Evolutionary conservation across 2,113 vertebrate genomes (phyloP), one percentile per base, ranked within the genome.

Genomic region (Tetraodon nigroviridis): DNA sequence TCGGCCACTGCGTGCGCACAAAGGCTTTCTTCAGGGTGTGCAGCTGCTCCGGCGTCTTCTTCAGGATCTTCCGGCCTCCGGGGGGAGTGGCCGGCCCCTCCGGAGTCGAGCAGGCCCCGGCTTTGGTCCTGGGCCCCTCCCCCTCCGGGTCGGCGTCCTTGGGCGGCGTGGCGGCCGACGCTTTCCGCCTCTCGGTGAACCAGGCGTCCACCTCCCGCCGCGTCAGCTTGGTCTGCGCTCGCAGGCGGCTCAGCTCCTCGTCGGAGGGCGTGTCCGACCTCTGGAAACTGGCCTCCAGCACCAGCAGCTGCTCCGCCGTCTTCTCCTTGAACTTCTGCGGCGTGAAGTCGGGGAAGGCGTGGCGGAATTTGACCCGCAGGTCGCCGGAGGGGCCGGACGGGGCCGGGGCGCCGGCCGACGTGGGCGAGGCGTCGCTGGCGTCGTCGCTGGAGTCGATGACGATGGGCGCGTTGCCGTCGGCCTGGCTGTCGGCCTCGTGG

Each of bases 371-470:
- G 49, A 91, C 89, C 7, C 85, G 91, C 0, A 89, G 91, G 14
- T 93, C 83, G 11, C 69, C 80, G 63, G 62, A n/a, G 12, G 75
- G 8, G 0, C 69, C 61, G 0, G 74, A 49, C 0, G 58, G 71
- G 1, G 60, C 27, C 0, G 86, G 64, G 0, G 70, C 42, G 15
- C 7, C 29, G 50, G 62, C 82, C 0, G 87, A 74, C 0, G 80
- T 80, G 0, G 93, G 92, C 7, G 94, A 92, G 89, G 86, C 52
- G 87, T 97, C 86, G 40, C 82, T 77, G 87, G 69, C 22, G 21
- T 99, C 97, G 16, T 98, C 96, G 0, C 96, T 96, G 20, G 97
- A 98, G 79, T 99, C 97, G 20, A 98, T 95, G 55, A 99, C 67
- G 3, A 99, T 95, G 47, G 94, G 88, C 61, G 80, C 19, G 1